Conservation (phyloP, 2,113 vertebrate genomes). For the Eclectus roratus region DNA sequence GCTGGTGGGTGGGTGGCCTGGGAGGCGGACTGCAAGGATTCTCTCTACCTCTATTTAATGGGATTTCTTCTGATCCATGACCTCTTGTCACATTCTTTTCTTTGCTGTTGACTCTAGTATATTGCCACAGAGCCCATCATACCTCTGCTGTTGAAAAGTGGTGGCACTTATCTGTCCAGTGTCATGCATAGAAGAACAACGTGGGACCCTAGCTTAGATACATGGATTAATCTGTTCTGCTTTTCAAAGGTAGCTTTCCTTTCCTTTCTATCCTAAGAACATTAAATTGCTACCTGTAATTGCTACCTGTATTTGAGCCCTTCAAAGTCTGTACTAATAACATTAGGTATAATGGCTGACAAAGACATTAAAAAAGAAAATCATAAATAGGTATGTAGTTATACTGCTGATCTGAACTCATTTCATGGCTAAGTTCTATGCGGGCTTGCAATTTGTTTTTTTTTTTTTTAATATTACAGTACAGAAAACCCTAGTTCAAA, state of each 20-base stretch:
- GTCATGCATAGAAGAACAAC: background rate
- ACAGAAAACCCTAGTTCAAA: background rate
- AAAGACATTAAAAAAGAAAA: background rate
- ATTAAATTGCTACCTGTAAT: background rate
- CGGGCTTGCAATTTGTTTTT: background rate
- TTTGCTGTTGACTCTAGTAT: background rate
- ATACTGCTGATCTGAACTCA: background rate
- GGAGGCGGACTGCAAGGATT: background rate
- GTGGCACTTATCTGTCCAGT: background rate
- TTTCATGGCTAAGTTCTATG: background rate
- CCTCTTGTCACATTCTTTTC: background rate
- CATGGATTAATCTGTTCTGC: background rate
- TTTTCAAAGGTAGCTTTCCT: background rate
- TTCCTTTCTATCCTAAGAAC: background rate
- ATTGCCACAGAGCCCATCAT: background rate
- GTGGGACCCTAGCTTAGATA: background rate
- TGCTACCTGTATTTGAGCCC: background rate
- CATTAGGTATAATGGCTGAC: background rate
- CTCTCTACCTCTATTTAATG: rapidly evolving
- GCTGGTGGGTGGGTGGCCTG: background rate
- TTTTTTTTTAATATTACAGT: background rate
- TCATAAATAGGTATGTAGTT: background rate
- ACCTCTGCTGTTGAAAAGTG: background rate
- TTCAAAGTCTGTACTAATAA: background rate
- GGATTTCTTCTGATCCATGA: background rate